Evolutionary conservation across 2,113 vertebrate species (phyloP).

Genomic region (Python bivittatus): DNA sequence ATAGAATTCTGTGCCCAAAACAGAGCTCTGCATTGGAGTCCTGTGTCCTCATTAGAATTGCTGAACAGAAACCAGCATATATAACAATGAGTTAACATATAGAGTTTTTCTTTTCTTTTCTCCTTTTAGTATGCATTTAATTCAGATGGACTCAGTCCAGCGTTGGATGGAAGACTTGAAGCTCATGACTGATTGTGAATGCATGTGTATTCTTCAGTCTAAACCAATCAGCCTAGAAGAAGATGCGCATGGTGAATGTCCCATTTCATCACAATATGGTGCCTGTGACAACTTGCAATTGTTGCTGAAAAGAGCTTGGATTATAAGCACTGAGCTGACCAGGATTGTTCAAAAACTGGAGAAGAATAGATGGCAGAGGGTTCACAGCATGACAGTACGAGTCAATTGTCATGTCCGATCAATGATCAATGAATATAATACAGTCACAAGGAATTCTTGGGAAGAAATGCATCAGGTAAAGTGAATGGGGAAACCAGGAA

Average conservation of each 20-base stretch:
- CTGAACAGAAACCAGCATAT: not conserved
- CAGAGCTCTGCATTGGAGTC: not conserved
- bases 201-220: constrained; percentile 96
- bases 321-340: constrained; percentile 91
- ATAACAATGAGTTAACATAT: not conserved
- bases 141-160: constrained; percentile 95
- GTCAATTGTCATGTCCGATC: constrained; percentile 91
- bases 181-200: constrained; percentile 96
- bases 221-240: constrained; percentile 93
- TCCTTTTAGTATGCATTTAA: constrained; percentile 79
- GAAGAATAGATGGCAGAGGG: constrained; percentile 89
- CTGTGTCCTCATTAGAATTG: not conserved
- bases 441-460: constrained; percentile 68
- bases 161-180: constrained; percentile 97
- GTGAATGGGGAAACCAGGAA: constrained; percentile 36
- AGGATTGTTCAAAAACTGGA: constrained; percentile 93
- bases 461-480: constrained; percentile 87
- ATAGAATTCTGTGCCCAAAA: not conserved
- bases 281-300: constrained; percentile 85
- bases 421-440: constrained; percentile 86
- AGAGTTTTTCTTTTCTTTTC: constrained; percentile 1
- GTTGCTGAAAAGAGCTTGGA: constrained; percentile 88
- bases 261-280: constrained; percentile 77
- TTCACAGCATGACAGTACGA: constrained; percentile 89
- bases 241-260: constrained; percentile 83